Evolutionary conservation across 2,797 vertebrate species (phyloP), one percentile per base, ranked within the genome.

Genomic region (Poecile montanus): DNA sequence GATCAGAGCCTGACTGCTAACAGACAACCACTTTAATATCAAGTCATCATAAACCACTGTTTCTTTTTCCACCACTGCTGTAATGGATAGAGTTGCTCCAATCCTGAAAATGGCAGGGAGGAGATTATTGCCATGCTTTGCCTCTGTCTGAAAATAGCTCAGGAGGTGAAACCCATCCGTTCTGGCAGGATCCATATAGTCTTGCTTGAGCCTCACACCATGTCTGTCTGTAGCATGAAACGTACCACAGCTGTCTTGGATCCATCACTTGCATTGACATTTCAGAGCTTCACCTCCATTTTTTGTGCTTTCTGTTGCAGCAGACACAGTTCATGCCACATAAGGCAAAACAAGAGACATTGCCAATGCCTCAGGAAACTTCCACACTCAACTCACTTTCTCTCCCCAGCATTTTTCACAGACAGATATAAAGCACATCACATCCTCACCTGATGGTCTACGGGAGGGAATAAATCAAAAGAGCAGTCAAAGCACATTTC

Each of bases 11-110:
- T 67, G 27, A 71, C 7, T 22, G 32, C 29, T 61, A 29, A 57
- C 21, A 62, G 29, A 60, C 61, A 85, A 50, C 13, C 7, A n/a
- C 2, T 8, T 63, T n/a, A 47, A 38, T 21, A 26, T 29, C 6
- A 4, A 22, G 38, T 6, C 29, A 32, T 20, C 57, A 48, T 18
- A 63, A n/a, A 57, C 3, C 5, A 50, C 2, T 0, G 23, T 36
- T 62, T 70, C 32, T 70, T 79, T 73, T 71, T 56, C 61, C 36
- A 61, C 8, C 17, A 18, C 27, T 36, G 34, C 23, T 73, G 18
- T 25, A 61, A 54, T 6, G 13, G 13, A 21, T 29, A 53, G 36
- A 71, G 45, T 26, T 88, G 74, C 23, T 73, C 44, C 50, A 54
- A 4, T 18, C 18, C 27, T 60, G n/a, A 57, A 72, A 66, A 90